Conservation (phyloP, 2,888 invertebrate genomes). For the Eremobia ochroleuca region DNA sequence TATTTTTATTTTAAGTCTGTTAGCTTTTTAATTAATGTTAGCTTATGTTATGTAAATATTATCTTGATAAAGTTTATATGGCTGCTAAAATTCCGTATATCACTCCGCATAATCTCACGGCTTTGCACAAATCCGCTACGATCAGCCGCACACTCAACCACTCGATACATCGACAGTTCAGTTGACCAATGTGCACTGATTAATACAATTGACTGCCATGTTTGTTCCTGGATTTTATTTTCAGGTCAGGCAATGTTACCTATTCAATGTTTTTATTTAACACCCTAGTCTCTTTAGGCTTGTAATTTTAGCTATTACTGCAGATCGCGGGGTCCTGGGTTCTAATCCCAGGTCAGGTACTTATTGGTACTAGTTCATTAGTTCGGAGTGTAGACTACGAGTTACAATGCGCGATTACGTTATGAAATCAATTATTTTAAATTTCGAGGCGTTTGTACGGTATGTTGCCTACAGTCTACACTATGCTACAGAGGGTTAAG, state of each 20-base stretch:
- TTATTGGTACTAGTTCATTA: too few species aligned
- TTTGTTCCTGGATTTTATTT: background rate
- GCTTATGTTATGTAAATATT: too few species aligned
- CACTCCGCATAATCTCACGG: slow-evolving; percentile 36
- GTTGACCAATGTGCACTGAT: slow-evolving; percentile 69
- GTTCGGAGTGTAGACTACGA: too few species aligned
- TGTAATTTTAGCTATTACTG: background rate
- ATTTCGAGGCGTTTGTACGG: too few species aligned
- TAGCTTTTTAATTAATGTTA: too few species aligned
- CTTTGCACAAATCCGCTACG: slow-evolving; percentile 34
- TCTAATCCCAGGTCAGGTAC: too few species aligned
- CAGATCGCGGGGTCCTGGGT: background rate
- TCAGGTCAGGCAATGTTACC: background rate
- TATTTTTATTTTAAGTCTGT: too few species aligned
- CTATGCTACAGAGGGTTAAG: too few species aligned
- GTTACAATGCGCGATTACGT: too few species aligned
- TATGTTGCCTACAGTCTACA: too few species aligned
- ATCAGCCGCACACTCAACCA: slow-evolving; percentile 37
- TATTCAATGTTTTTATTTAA: background rate
- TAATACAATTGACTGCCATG: slow-evolving; percentile 16
- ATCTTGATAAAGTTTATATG: slow-evolving; percentile 11
- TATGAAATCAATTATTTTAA: too few species aligned
- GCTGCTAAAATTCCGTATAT: slow-evolving; percentile 26
- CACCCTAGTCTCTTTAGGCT: background rate
- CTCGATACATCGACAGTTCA: slow-evolving; percentile 41